Evolutionary conservation across 2,797 vertebrate species (phyloP).

Genomic region (Coregonus ussuriensis): DNA sequence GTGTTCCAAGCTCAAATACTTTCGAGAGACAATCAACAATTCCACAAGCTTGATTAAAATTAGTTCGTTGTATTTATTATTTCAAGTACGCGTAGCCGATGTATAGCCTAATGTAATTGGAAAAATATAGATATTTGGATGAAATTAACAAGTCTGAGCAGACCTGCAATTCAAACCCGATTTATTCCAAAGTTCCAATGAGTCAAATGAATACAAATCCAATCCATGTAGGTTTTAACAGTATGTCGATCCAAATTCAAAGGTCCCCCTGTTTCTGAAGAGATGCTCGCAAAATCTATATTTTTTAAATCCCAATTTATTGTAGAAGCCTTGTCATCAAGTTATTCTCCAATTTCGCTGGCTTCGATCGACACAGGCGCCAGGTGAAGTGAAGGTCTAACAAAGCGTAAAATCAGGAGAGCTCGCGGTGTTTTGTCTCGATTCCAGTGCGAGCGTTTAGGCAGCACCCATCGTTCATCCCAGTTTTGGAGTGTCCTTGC

Average conservation of each 20-base stretch:
- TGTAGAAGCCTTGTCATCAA: constrained; percentile 36
- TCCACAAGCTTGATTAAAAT: constrained; percentile 60
- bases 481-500: constrained; percentile 65
- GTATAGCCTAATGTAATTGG: background rate
- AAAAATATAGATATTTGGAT: background rate
- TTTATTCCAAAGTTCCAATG: constrained; percentile 50
- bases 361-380: constrained; percentile 24
- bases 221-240: constrained; percentile 15
- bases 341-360: constrained; percentile 41
- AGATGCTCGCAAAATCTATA: constrained; percentile 9
- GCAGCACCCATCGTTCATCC: constrained; percentile 52
- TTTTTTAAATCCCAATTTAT: constrained; percentile 41
- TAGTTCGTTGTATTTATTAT: constrained; percentile 62
- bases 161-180: constrained; percentile 29
- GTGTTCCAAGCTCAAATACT: constrained; percentile 41
- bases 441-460: constrained; percentile 56
- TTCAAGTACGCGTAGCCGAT: constrained; percentile 12
- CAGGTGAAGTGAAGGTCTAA: constrained; percentile 46
- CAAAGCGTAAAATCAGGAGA: constrained; percentile 44
- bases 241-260: constrained; percentile 41
- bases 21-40: constrained; percentile 51
- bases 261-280: constrained; percentile 22
- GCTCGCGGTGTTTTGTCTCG: constrained; percentile 25
- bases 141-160: constrained; percentile 31
- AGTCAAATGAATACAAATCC: constrained; percentile 51